Evolutionary conservation across 2,888 invertebrate species (phyloP).

Genomic region (Clepsis dumicolana): DNA sequence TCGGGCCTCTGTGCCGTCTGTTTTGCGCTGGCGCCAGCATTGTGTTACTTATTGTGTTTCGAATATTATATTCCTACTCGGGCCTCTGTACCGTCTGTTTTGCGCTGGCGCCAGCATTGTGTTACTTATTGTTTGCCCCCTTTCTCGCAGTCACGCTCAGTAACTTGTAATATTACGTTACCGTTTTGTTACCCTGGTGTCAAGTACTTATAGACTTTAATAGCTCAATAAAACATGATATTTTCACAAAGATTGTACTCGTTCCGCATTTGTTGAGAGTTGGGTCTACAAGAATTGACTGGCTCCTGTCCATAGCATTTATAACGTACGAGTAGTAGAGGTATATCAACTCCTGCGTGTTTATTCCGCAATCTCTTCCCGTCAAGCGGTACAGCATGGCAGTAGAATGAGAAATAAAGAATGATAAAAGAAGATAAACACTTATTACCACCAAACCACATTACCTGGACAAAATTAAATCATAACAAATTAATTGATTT

Average conservation of each 20-base stretch:
- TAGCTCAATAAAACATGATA: conserved; percentile 15
- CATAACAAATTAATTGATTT: no score
- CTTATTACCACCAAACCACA: no score
- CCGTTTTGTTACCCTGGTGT: not conserved
- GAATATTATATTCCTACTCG: not conserved
- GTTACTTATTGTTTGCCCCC: conserved; percentile 23
- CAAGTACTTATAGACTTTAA: conserved; percentile 17
- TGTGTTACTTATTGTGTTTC: conserved; percentile 4
- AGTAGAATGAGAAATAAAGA: no score
- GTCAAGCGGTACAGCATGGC: no score
- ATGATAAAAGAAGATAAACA: no score
- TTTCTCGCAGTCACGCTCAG: conserved; percentile 11
- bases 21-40: not conserved
- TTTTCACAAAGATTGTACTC: not conserved
- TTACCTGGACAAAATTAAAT: no score
- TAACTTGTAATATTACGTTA: conserved; percentile 10
- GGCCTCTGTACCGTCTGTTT: not conserved
- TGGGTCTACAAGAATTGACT: no score
- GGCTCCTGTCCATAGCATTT: no score
- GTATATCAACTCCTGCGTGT: no score
- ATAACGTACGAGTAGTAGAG: no score
- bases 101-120: not conserved
- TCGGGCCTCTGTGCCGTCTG: not conserved
- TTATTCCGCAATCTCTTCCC: no score
- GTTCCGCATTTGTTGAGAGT: no score